Evolutionary conservation across 2,797 vertebrate species (phyloP).

Genomic region (Phataginus tricuspis): DNA sequence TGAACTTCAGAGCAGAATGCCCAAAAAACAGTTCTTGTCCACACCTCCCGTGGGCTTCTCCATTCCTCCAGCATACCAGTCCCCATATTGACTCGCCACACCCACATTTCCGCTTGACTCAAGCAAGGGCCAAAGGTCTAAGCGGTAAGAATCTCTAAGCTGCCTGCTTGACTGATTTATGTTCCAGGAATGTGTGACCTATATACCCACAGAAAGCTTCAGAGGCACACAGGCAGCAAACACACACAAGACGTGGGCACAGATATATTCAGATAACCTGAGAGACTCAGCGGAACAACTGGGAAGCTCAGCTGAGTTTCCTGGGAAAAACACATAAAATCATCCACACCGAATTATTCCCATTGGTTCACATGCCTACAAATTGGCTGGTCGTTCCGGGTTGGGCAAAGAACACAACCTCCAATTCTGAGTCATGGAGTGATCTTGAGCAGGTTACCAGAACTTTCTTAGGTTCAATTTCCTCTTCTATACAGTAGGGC

Average conservation of each 20-base stretch:
- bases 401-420: background rate
- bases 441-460: background rate
- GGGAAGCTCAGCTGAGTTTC: background rate
- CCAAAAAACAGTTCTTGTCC: background rate
- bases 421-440: background rate
- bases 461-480: background rate
- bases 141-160: slow-evolving; percentile 40
- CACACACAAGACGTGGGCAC: background rate
- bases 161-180: slow-evolving; percentile 27
- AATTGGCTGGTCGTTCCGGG: background rate
- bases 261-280: background rate
- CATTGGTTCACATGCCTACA: background rate
- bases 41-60: background rate
- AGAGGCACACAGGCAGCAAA: background rate
- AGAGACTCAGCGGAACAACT: background rate
- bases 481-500: background rate
- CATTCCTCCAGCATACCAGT: background rate
- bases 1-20: background rate
- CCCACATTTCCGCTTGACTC: background rate
- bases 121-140: slow-evolving; percentile 27
- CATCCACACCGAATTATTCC: background rate
- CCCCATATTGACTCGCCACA: background rate
- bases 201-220: background rate
- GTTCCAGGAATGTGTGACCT: slow-evolving; percentile 46
- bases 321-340: background rate